Percentiles rank a stretch among this genome's conserved stretches.
Conservation (phyloP, 2,113 vertebrate species). For the Xiphophorus couchianus region DNA sequence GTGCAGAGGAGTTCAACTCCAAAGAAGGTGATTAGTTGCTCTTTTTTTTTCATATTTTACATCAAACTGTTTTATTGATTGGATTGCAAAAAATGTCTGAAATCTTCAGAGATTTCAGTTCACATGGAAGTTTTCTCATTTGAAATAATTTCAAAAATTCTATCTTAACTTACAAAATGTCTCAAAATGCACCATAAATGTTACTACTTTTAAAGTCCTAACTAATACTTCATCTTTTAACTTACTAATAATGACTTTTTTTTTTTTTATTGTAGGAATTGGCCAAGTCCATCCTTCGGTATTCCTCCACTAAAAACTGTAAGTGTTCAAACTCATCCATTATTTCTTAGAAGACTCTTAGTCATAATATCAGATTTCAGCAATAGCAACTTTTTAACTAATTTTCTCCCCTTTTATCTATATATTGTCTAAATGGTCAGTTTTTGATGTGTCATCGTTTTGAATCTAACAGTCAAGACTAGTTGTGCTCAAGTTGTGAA, state of each 20-base stretch:
- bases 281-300: conserved; percentile 60
- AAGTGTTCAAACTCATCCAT: conserved; percentile 13
- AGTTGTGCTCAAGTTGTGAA: too few species aligned
- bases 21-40: conserved; percentile 53
- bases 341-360: background rate
- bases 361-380: background rate
- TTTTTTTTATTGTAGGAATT: conserved; percentile 44
- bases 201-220: too few species aligned
- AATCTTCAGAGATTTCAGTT: background rate
- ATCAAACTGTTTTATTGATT: background rate
- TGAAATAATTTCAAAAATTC: background rate
- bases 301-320: conserved; percentile 52
- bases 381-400: background rate
- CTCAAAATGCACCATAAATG: too few species aligned
- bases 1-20: conserved; percentile 52
- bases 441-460: too few species aligned
- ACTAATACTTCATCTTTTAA: background rate
- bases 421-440: background rate
- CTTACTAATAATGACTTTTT: background rate
- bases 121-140: background rate
- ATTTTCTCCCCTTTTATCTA: background rate
- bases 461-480: too few species aligned
- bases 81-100: background rate
- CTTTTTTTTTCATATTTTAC: background rate
- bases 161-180: too few species aligned